A percentile compares a stretch with the other conserved stretches of the same genome.
Evolutionary conservation across 2,797 vertebrate species (phyloP).

Genomic region (Amphiprion clarkii): DNA sequence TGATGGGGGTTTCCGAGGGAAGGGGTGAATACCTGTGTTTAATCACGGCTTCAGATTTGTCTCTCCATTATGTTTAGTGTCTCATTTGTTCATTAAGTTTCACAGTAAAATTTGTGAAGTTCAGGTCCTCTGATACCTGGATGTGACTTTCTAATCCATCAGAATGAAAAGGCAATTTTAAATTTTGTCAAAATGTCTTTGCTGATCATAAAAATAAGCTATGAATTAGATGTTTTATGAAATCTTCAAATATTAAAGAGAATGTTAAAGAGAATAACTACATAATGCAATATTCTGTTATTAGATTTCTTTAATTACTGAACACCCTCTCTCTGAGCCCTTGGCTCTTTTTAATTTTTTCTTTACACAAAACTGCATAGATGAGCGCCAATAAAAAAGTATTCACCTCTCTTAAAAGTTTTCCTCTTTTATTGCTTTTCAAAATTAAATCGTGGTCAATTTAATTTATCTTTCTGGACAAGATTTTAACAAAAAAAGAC

Average conservation of each 20-base stretch:
- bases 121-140: constrained; percentile 3
- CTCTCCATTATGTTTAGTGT: constrained; percentile 11
- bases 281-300: neutral
- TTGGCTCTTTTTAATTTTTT: no score
- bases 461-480: no score
- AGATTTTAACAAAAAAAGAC: no score
- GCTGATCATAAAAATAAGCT: neutral
- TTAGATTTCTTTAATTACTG: constrained; percentile 6
- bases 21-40: neutral
- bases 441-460: no score
- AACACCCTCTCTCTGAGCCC: no score
- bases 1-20: neutral
- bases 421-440: no score
- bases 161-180: constrained; percentile 20
- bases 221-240: constrained; percentile 17
- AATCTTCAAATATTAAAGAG: constrained; percentile 36
- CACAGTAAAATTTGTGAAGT: neutral
- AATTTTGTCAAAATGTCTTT: constrained; percentile 17
- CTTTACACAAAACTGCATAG: no score
- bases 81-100: constrained; percentile 17
- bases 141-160: constrained; percentile 23
- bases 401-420: no score
- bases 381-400: no score
- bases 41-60: constrained; percentile 16
- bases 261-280: constrained; percentile 18